Evolutionary conservation across 2,888 invertebrate genomes (phyloP).

Genomic region (Nematopogon swammerdamellus): DNA sequence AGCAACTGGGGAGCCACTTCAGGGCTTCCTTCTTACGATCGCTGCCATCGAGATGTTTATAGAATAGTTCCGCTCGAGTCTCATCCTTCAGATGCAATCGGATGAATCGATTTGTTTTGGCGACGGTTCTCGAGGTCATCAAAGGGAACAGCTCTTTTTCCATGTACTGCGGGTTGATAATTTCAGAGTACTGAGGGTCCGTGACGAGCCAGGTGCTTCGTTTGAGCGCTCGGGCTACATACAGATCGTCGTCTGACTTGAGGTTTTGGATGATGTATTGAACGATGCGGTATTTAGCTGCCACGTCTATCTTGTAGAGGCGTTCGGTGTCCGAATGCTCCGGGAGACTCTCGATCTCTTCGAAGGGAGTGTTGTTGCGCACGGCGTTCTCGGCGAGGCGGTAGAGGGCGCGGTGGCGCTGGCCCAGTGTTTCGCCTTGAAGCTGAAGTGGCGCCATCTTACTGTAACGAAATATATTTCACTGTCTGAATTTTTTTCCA

Average conservation of each 20-base stretch:
- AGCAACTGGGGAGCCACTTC: slow-evolving; percentile 35
- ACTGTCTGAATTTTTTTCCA: too few relatives aligned
- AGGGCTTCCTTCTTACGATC: slow-evolving; percentile 15
- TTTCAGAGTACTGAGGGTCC: slow-evolving; percentile 25
- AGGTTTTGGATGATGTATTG: slow-evolving; percentile 26
- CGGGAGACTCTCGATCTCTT: slow-evolving; percentile 1
- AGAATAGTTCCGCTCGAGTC: slow-evolving; percentile 29
- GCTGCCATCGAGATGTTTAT: slow-evolving; percentile 21
- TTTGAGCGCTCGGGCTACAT: slow-evolving; percentile 31
- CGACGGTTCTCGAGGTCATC: slow-evolving; percentile 28
- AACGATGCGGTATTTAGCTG: slow-evolving; percentile 23
- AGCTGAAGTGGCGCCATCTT: slow-evolving; percentile 28
- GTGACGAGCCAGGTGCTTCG: slow-evolving; percentile 29
- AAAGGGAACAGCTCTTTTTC: slow-evolving; percentile 23
- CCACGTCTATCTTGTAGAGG: slow-evolving; percentile 31
- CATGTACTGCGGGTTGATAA: slow-evolving; percentile 32
- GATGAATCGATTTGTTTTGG: slow-evolving; percentile 23
- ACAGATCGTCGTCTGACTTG: slow-evolving; percentile 29
- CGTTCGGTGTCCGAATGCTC: slow-evolving; percentile 23
- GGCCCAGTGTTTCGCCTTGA: slow-evolving; percentile 20
- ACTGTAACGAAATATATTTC: too few relatives aligned
- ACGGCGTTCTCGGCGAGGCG: slow-evolving; percentile 17
- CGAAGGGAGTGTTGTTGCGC: slow-evolving; percentile 2
- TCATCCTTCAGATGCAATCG: slow-evolving; percentile 28
- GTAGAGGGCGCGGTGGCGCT: slow-evolving; percentile 23